A percentile compares a stretch with the other conserved stretches of the same genome.
Conservation (phyloP, 92 coral and sea anemone genomes). For the Siderastrea radians region DNA sequence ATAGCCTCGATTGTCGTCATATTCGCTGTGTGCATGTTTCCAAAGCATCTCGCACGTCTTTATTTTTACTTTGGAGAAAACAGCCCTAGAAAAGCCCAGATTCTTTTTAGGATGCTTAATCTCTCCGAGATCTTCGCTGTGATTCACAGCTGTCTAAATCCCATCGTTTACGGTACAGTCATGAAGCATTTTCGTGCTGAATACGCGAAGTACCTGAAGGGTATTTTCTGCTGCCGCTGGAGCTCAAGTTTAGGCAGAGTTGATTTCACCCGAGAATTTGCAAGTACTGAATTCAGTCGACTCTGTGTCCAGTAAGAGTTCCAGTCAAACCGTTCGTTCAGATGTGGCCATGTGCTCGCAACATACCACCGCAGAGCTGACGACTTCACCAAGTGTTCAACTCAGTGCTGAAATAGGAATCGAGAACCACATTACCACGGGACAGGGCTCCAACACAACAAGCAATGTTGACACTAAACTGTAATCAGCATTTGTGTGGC, state of each 20-base stretch:
- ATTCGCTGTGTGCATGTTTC: slow-evolving; percentile 47
- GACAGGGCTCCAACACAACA: too few species aligned
- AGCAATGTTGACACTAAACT: too few species aligned
- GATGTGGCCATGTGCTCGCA: not conserved
- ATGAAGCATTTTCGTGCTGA: slow-evolving; percentile 71
- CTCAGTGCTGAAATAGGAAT: not conserved
- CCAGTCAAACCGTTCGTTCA: not conserved
- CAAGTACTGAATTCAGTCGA: not conserved
- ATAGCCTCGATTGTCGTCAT: slow-evolving; percentile 28
- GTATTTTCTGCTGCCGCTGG: slow-evolving; percentile 28
- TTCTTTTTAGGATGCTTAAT: not conserved
- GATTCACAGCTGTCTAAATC: slow-evolving; percentile 77
- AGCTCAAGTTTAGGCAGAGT: not conserved
- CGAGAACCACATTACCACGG: not conserved
- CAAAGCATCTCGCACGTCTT: slow-evolving; percentile 42
- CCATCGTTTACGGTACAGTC: slow-evolving; percentile 75
- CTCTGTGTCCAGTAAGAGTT: not conserved
- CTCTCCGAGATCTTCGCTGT: slow-evolving; percentile 47
- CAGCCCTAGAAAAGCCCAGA: not conserved
- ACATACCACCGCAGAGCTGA: not conserved
- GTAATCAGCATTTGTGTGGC: too few species aligned
- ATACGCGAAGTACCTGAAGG: slow-evolving; percentile 38
- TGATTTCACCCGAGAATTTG: not conserved
- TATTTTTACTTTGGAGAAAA: not conserved
- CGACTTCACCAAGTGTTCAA: not conserved